phyloP scores from a whole-genome alignment of 2,888 invertebrate species.

The Drosophila phalerata region DNA sequence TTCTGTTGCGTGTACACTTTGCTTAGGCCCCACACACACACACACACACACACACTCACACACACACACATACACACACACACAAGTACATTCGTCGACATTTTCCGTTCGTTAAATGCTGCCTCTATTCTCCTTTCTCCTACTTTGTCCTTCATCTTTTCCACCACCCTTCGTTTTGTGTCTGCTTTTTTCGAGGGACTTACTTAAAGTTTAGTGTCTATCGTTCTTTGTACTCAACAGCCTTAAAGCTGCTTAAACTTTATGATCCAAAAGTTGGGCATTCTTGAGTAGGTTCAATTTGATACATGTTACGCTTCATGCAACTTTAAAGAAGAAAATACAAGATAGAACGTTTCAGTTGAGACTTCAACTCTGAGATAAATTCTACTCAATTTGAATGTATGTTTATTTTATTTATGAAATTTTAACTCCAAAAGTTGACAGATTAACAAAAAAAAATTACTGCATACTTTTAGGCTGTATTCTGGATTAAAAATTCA shows the following conservation, averaged over 20 bases:
- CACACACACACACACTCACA: conserved; percentile 1
- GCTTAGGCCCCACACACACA: conserved; percentile 51
- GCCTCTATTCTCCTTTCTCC: conserved; percentile 6
- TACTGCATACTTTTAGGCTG: too few species aligned
- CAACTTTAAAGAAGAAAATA: conserved; percentile 13
- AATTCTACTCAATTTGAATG: too few species aligned
- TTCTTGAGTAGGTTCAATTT: conserved; percentile 24
- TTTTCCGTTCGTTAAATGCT: conserved; percentile 63
- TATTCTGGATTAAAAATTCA: too few species aligned
- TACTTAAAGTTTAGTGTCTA: conserved; percentile 25
- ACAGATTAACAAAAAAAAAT: too few species aligned
- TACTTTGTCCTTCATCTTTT: background rate
- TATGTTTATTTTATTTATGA: too few species aligned
- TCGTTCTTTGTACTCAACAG: conserved; percentile 27
- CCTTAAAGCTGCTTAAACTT: conserved; percentile 33
- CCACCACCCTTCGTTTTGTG: background rate
- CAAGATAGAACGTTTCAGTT: background rate
- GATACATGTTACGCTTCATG: conserved; percentile 18
- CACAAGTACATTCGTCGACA: conserved; percentile 49
- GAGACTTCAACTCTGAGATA: too few species aligned
- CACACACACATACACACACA: conserved; percentile 6
- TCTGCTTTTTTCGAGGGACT: conserved; percentile 18
- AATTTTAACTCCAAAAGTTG: too few species aligned
- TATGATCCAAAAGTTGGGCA: conserved; percentile 7
- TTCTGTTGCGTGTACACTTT: conserved; percentile 71